These are phyloP conservation scores for Eupithecia subfuscata DNA, from an alignment of 2,888 invertebrate species.

Conservation along the genomic window DNA sequence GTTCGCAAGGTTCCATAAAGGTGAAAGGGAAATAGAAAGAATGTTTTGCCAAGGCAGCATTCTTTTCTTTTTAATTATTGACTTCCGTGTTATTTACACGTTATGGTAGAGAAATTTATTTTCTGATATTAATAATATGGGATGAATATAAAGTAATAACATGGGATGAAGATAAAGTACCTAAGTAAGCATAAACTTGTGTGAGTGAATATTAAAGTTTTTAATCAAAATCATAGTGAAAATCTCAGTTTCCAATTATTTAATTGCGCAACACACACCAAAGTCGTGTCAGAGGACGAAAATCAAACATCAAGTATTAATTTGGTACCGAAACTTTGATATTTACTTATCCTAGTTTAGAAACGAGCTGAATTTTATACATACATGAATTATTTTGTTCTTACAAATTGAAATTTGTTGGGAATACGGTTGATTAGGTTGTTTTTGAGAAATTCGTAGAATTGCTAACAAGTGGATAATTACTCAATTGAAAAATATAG, in stretches of 20 bases:
- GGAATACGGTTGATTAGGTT: neutral
- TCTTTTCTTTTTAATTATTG: neutral
- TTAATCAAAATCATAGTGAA: neutral
- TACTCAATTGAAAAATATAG: neutral
- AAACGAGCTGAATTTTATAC: neutral
- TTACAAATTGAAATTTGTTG: neutral
- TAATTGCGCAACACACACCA: constrained; percentile 12
- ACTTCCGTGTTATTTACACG: neutral
- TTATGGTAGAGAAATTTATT: neutral
- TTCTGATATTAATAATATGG: neutral
- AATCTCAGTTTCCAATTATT: constrained; percentile 10
- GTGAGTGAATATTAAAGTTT: neutral
- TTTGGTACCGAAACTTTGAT: constrained; percentile 15
- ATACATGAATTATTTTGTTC: neutral
- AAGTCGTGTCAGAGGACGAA: constrained; percentile 17
- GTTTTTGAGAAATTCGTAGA: neutral
- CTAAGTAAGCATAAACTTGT: neutral
- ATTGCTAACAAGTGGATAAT: neutral
- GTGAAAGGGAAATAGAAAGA: neutral
- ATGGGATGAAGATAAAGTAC: neutral
- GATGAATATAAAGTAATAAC: too few relatives aligned
- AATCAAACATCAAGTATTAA: constrained; percentile 28
- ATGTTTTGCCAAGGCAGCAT: neutral
- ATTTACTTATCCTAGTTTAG: neutral
- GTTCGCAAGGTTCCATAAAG: neutral